Evolutionary conservation across 2,888 invertebrate species (phyloP).

Genomic region (Theretra japonica): DNA sequence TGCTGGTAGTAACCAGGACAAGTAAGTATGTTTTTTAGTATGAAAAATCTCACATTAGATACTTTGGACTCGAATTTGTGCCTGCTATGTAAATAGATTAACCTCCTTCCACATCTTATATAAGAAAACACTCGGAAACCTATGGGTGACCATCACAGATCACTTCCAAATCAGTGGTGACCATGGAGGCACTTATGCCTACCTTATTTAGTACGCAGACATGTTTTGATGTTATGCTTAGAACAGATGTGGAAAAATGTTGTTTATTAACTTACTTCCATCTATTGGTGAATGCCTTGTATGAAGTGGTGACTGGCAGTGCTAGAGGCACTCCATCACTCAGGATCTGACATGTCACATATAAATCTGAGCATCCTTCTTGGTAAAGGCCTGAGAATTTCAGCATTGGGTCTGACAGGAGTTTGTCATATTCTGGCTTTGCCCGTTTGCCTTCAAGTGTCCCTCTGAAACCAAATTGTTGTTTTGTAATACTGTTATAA

Average conservation of each 20-base stretch:
- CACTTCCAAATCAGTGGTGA: too few species aligned
- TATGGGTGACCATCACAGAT: too few species aligned
- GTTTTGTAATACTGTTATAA: too few species aligned
- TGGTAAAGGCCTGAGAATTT: constrained; percentile 96
- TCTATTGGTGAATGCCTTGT: constrained; percentile 95
- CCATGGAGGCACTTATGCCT: too few species aligned
- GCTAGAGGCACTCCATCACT: constrained; percentile 93
- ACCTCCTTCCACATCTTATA: too few species aligned
- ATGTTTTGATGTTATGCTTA: neutral
- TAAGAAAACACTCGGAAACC: too few species aligned
- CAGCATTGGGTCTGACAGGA: constrained; percentile 94
- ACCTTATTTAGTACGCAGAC: too few species aligned
- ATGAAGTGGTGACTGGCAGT: constrained; percentile 94
- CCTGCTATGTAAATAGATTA: too few species aligned
- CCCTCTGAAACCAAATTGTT: constrained; percentile 85
- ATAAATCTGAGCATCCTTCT: constrained; percentile 93
- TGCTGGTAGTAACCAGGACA: too few species aligned
- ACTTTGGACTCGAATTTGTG: too few species aligned
- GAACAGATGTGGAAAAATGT: neutral
- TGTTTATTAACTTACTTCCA: constrained; percentile 90
- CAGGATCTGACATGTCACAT: constrained; percentile 94
- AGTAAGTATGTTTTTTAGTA: too few species aligned
- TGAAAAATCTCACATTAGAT: too few species aligned
- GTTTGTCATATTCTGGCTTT: constrained; percentile 94
- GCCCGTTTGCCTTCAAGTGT: constrained; percentile 95